phyloP scores from a whole-genome alignment of 2,797 vertebrate genomes.

The Emys orbicularis region DNA sequence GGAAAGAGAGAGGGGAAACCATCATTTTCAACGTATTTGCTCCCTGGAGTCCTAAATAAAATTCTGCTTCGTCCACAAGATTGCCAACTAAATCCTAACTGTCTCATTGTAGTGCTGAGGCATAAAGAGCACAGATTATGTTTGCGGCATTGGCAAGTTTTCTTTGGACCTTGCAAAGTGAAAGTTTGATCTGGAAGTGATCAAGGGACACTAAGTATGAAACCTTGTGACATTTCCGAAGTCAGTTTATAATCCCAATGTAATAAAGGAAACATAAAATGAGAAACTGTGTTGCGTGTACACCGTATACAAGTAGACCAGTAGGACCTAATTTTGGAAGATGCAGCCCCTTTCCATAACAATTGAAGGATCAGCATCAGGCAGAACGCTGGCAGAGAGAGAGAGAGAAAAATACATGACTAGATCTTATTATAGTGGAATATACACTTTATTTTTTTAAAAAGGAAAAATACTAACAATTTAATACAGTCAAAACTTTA shows the following conservation, averaged over 20 bases:
- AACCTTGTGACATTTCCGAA: neutral
- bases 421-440: slow-evolving; percentile 68
- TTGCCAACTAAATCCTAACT: neutral
- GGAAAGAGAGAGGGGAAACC: neutral
- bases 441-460: slow-evolving; percentile 78
- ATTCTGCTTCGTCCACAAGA: neutral
- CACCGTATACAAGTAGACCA: neutral
- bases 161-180: neutral
- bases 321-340: neutral
- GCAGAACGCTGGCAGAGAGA: neutral
- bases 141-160: neutral
- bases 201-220: neutral
- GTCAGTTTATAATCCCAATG: neutral
- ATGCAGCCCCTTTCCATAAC: neutral
- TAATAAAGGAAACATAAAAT: neutral
- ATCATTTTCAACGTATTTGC: neutral
- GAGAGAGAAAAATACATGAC: slow-evolving; percentile 37
- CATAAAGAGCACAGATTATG: rapidly evolving
- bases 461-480: slow-evolving; percentile 76
- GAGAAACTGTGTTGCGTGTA: neutral
- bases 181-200: neutral
- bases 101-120: neutral
- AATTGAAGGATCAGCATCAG: neutral
- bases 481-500: slow-evolving; percentile 78
- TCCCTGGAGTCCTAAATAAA: neutral